phyloP scores from a whole-genome alignment of 2,797 vertebrate genomes.

The Melanotaenia boesemani region DNA sequence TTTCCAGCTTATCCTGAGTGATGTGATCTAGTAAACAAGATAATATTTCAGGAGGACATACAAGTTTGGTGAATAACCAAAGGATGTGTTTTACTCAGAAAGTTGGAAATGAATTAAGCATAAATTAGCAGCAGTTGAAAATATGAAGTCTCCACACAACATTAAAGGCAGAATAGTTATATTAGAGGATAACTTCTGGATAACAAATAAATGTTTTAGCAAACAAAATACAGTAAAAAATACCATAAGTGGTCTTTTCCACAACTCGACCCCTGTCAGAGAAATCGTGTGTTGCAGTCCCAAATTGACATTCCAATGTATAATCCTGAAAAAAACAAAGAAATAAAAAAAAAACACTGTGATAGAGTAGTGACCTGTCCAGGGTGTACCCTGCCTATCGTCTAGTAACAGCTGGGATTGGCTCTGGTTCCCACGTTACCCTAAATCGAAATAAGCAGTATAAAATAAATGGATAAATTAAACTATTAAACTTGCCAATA shows the following conservation, averaged over 20 bases:
- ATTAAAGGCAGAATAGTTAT: not conserved
- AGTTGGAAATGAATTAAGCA: not conserved
- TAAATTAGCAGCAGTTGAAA: not conserved
- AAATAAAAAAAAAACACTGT: not conserved
- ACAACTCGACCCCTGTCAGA: slow-evolving; percentile 85
- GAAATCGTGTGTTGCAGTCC: slow-evolving; percentile 91
- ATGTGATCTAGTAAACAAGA: slow-evolving; percentile 86
- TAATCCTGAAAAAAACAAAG: slow-evolving; percentile 85
- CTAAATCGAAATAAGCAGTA: too few species aligned
- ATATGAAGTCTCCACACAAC: not conserved
- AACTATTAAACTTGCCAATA: not conserved
- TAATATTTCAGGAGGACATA: not conserved
- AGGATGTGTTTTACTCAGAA: not conserved
- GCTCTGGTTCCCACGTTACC: too few species aligned
- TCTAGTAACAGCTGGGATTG: too few species aligned
- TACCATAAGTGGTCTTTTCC: slow-evolving; percentile 93
- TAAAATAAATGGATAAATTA: too few species aligned
- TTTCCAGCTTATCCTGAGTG: slow-evolving; percentile 90
- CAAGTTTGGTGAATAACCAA: not conserved
- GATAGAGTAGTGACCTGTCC: too few species aligned
- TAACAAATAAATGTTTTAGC: not conserved
- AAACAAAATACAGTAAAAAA: not conserved
- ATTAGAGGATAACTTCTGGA: not conserved
- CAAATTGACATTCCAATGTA: slow-evolving; percentile 89
- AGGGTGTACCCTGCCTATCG: too few species aligned